These are phyloP conservation scores for Austrolebias charrua DNA, from an alignment of 2,797 vertebrate species.

Conservation along the genomic window DNA sequence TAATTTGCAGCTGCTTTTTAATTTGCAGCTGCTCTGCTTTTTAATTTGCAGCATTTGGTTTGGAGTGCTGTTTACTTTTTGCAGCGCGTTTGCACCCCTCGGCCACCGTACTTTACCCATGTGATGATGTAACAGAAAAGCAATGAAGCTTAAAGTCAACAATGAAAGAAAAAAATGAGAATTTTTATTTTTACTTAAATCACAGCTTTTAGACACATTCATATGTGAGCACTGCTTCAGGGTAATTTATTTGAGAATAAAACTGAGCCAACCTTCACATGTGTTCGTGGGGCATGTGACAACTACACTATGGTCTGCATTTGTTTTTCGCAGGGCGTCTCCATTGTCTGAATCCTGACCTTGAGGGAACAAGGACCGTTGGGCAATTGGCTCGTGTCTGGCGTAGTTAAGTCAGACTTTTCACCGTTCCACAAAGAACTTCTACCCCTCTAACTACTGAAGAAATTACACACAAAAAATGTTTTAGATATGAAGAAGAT, in stretches of 20 bases:
- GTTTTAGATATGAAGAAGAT: constrained; percentile 73
- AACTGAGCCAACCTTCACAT: constrained; percentile 68
- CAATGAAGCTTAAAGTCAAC: constrained; percentile 68
- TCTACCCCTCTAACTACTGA: constrained; percentile 57
- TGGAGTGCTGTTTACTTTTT: too few relatives aligned
- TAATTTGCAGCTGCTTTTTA: too few relatives aligned
- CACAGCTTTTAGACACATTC: constrained; percentile 67
- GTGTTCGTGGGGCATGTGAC: constrained; percentile 73
- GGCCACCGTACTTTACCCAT: too few relatives aligned
- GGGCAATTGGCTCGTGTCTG: constrained; percentile 77
- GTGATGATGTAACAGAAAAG: constrained; percentile 58
- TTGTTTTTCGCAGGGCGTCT: constrained; percentile 74
- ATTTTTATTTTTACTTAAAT: constrained; percentile 64
- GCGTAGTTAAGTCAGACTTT: constrained; percentile 75
- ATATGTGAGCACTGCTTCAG: constrained; percentile 68
- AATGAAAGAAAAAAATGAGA: constrained; percentile 59
- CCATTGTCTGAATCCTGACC: constrained; percentile 70
- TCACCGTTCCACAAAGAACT: constrained; percentile 60
- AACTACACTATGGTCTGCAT: constrained; percentile 73
- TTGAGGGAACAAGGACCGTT: constrained; percentile 64
- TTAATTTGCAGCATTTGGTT: too few relatives aligned
- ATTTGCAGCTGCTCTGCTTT: too few relatives aligned
- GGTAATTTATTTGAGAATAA: constrained; percentile 76
- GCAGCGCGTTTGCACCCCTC: too few relatives aligned
- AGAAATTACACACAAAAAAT: constrained; percentile 65